These are phyloP conservation scores for Nasonovia ribisnigri DNA, from an alignment of 2,888 invertebrate genomes.

Conservation along the genomic window DNA sequence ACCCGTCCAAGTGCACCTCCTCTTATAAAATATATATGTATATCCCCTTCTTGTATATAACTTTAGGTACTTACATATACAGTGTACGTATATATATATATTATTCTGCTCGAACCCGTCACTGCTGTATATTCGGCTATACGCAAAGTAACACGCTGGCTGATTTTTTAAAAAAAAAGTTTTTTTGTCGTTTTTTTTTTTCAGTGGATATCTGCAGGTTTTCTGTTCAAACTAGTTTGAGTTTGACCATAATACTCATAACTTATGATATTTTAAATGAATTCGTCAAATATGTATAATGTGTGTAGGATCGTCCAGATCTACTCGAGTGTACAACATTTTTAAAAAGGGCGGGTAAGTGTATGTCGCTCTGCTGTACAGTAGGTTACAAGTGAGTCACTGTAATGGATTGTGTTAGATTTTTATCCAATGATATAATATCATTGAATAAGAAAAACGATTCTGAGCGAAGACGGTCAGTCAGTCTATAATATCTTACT, in stretches of 20 bases:
- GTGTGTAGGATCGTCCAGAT: too few relatives aligned
- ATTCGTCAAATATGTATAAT: too few relatives aligned
- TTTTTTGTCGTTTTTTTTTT: not conserved
- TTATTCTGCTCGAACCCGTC: not conserved
- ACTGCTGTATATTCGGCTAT: not conserved
- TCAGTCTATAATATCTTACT: too few relatives aligned
- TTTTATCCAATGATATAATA: too few relatives aligned
- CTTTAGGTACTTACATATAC: not conserved
- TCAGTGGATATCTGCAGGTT: not conserved
- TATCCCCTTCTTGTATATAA: not conserved
- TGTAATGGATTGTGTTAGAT: too few relatives aligned
- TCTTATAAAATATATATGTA: not conserved
- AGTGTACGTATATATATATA: not conserved
- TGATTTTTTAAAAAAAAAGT: not conserved
- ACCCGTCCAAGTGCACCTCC: not conserved
- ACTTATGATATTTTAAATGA: not conserved
- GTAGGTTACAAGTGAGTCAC: too few relatives aligned
- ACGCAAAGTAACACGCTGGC: not conserved
- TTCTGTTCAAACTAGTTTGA: not conserved
- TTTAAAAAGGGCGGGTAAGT: too few relatives aligned
- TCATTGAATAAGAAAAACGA: too few relatives aligned
- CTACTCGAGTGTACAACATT: too few relatives aligned
- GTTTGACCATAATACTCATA: not conserved
- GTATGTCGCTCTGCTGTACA: too few relatives aligned
- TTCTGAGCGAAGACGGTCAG: too few relatives aligned